Evolutionary conservation across 2,113 vertebrate genomes (phyloP).

Genomic region (Xiphophorus couchianus): DNA sequence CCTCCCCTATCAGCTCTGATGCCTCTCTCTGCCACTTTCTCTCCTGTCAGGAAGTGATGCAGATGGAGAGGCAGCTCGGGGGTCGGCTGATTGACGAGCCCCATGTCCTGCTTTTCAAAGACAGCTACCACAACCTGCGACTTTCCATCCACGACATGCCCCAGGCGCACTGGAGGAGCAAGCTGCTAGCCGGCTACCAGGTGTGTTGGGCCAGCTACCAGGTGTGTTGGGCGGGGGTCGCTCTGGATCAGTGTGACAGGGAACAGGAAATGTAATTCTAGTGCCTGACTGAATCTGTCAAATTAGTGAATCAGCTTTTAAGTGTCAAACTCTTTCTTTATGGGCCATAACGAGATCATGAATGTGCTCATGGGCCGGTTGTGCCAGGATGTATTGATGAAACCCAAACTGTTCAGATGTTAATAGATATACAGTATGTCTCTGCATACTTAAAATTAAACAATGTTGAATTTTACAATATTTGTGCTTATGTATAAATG

Average conservation of each 20-base stretch:
- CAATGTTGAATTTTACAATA: too few species aligned
- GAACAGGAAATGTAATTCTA: conserved; percentile 44
- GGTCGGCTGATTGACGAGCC: conserved; percentile 96
- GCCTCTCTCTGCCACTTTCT: conserved; percentile 10
- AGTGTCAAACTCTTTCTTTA: too few species aligned
- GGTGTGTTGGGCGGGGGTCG: conserved; percentile 77
- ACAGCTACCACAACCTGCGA: conserved; percentile 98
- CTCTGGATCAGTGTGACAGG: conserved; percentile 36
- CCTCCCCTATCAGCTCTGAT: background rate
- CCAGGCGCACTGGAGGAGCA: conserved; percentile 97
- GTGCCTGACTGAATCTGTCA: conserved; percentile 53
- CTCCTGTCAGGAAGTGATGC: conserved; percentile 91
- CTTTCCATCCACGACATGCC: conserved; percentile 98
- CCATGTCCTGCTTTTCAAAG: conserved; percentile 95
- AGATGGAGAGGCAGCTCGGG: conserved; percentile 96
- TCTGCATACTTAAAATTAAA: too few species aligned
- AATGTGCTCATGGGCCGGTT: too few species aligned
- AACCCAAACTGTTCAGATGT: too few species aligned
- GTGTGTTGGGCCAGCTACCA: conserved; percentile 88
- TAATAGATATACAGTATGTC: too few species aligned
- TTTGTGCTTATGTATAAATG: too few species aligned
- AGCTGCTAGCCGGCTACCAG: conserved; percentile 97
- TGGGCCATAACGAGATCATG: too few species aligned
- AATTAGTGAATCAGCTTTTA: conserved; percentile 31
- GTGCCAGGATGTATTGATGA: too few species aligned